Percentiles rank a stretch among this genome's conserved stretches.
These are phyloP conservation scores for Lysiphlebus fabarum DNA, from an alignment of 1,140 invertebrate genomes.

Conservation along the genomic window DNA sequence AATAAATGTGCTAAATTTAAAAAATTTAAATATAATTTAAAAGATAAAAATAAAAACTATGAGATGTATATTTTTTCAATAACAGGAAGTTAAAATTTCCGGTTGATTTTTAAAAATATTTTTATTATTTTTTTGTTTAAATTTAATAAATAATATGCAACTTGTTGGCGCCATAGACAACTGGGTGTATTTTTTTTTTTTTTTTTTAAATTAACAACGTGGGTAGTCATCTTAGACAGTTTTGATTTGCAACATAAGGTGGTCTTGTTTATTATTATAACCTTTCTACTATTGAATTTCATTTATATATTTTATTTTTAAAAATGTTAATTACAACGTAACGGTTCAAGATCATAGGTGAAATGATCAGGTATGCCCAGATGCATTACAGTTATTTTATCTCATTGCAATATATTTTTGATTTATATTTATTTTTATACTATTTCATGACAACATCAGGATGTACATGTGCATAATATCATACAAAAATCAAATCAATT, in stretches of 20 bases:
- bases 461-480: no score
- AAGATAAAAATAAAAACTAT: conserved; percentile 25
- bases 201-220: conserved; percentile 2
- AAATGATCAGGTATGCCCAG: conserved; percentile 19
- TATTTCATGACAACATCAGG: not conserved
- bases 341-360: conserved; percentile 39
- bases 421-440: not conserved
- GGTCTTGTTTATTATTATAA: no score
- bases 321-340: conserved; percentile 16
- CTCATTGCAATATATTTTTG: not conserved
- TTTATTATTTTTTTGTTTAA: conserved; percentile 23
- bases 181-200: no score
- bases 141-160: not conserved
- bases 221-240: conserved; percentile 1
- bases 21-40: conserved; percentile 5
- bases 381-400: conserved; percentile 33
- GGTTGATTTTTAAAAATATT: no score
- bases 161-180: not conserved
- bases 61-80: conserved; percentile 24
- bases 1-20: no score
- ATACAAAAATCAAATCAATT: no score
- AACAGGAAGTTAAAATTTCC: conserved; percentile 34
- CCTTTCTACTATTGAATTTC: no score
- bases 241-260: no score
- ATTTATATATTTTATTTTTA: no score